Conservation (phyloP, 2,113 vertebrate genomes). For the Marmota flaviventris region DNA sequence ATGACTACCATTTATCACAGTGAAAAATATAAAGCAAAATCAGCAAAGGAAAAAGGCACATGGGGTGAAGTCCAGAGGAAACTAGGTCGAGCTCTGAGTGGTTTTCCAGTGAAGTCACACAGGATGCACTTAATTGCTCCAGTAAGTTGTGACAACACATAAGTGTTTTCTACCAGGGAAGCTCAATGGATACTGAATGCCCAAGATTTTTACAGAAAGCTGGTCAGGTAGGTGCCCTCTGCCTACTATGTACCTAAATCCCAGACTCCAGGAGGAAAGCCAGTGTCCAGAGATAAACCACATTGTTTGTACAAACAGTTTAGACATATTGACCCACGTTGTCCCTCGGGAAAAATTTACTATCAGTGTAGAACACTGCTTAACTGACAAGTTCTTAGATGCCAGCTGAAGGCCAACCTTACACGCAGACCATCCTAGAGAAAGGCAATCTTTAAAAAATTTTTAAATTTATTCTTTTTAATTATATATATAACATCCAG, state of each 20-base stretch:
- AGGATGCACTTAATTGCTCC: neutral
- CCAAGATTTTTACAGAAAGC: neutral
- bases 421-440: neutral
- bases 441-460: neutral
- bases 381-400: neutral
- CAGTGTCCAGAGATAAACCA: neutral
- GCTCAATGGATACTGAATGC: neutral
- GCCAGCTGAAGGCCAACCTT: neutral
- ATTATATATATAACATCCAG: too few species aligned
- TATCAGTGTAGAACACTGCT: neutral
- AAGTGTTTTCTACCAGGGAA: neutral
- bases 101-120: neutral
- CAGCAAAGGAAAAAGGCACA: neutral
- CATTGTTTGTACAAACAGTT: neutral
- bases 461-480: neutral
- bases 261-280: neutral
- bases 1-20: neutral
- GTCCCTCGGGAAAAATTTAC: neutral
- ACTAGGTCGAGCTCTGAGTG: neutral
- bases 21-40: neutral
- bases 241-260: neutral
- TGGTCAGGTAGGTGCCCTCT: neutral
- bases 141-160: neutral
- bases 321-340: neutral
- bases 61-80: constrained; percentile 9